Percentiles rank a stretch among this genome's conserved stretches.
These are phyloP conservation scores for Clarias laeviceps DNA, from an alignment of 2,797 vertebrate genomes.

Conservation along the genomic window DNA sequence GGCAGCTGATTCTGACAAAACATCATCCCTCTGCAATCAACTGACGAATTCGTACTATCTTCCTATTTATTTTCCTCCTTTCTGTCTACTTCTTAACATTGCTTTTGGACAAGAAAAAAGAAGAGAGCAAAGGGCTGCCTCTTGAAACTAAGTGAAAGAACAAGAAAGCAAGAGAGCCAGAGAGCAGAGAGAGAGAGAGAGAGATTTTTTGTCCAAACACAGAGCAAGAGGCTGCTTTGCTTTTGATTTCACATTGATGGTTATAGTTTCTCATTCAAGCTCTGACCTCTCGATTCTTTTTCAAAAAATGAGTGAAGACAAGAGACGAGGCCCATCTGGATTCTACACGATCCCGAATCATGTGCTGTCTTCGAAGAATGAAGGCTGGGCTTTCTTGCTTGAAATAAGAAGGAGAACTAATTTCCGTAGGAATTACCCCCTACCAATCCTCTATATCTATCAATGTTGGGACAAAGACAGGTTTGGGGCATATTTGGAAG, in stretches of 20 bases:
- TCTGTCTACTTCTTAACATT: constrained; percentile 42
- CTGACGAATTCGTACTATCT: constrained; percentile 47
- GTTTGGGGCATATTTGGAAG: not conserved
- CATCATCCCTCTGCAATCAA: constrained; percentile 33
- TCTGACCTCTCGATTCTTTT: constrained; percentile 65
- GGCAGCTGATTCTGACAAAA: constrained; percentile 29
- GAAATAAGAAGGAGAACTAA: constrained; percentile 70
- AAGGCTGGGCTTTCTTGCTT: constrained; percentile 77
- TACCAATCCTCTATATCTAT: not conserved
- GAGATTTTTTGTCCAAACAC: constrained; percentile 2
- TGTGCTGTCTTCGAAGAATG: constrained; percentile 76
- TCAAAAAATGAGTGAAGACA: constrained; percentile 71
- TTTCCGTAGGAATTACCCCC: constrained; percentile 73
- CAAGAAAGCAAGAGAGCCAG: constrained; percentile 58
- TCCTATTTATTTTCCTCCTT: not conserved
- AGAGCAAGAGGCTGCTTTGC: constrained; percentile 60
- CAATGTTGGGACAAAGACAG: not conserved
- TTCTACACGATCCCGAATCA: constrained; percentile 75
- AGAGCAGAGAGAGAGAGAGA: constrained; percentile 31
- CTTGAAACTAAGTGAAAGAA: constrained; percentile 51
- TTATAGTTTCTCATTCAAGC: constrained; percentile 63
- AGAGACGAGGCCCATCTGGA: constrained; percentile 69
- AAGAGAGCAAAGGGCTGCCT: constrained; percentile 47
- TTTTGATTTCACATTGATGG: constrained; percentile 71
- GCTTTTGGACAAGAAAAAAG: constrained; percentile 43